phyloP scores from a whole-genome alignment of 2,797 vertebrate species.

The Dicrostonyx torquatus region DNA sequence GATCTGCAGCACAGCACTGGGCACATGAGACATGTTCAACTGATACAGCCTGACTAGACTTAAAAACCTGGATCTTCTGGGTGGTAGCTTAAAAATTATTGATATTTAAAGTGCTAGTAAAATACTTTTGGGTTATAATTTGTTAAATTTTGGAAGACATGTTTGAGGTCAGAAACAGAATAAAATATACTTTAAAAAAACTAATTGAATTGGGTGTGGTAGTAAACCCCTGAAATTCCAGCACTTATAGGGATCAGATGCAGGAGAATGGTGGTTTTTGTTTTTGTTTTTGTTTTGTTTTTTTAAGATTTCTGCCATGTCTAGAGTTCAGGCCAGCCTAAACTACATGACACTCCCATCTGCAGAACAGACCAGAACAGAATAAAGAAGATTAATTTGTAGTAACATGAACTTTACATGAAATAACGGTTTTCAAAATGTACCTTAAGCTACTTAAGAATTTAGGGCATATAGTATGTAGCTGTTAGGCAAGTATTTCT shows the following conservation, averaged over 20 bases:
- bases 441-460: conserved; percentile 1
- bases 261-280: too few species aligned
- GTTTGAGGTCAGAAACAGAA: conserved; percentile 12
- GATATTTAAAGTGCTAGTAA: conserved; percentile 13
- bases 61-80: neutral
- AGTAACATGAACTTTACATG: neutral
- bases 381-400: neutral
- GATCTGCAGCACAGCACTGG: neutral
- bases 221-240: neutral
- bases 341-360: neutral
- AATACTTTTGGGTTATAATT: conserved; percentile 26
- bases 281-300: too few species aligned
- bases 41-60: neutral
- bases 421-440: conserved; percentile 49
- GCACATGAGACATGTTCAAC: neutral
- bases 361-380: neutral
- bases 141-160: conserved; percentile 15
- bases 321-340: neutral
- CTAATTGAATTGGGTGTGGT: neutral
- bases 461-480: neutral
- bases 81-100: neutral
- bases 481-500: neutral
- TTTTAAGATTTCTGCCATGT: neutral
- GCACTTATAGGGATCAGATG: neutral
- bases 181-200: neutral